A percentile compares a stretch with the other conserved stretches of the same genome.
phyloP scores from a whole-genome alignment of 2,888 invertebrate species.

The Apodemia hepburni region DNA sequence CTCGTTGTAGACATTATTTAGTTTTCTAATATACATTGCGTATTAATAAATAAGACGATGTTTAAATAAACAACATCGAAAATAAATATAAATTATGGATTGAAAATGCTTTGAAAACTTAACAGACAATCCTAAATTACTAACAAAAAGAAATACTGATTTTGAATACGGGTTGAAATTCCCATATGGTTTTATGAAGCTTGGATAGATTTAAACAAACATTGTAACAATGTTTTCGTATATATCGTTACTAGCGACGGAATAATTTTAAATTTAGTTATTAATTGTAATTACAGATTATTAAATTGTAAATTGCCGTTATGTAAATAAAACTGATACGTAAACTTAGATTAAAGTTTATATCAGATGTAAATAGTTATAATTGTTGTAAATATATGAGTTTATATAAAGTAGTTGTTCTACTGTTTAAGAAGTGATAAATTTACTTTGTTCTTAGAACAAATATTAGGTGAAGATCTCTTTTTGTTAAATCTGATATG shows the following conservation, averaged over 20 bases:
- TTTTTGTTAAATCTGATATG: conserved; percentile 21
- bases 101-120: no score
- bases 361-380: conserved; percentile 71
- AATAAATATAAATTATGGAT: no score
- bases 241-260: neutral
- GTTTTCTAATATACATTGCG: no score
- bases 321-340: conserved; percentile 59
- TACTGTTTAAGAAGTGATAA: conserved; percentile 60
- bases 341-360: conserved; percentile 55
- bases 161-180: no score
- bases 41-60: no score
- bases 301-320: conserved; percentile 43
- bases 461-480: conserved; percentile 39
- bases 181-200: no score
- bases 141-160: no score
- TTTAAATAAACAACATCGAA: no score
- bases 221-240: neutral
- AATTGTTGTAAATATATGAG: conserved; percentile 41
- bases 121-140: no score
- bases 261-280: neutral
- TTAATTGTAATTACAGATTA: conserved; percentile 8
- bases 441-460: conserved; percentile 69
- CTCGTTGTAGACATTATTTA: no score
- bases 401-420: conserved; percentile 35
- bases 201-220: no score